Evolutionary conservation across 2,113 vertebrate species (phyloP), one percentile per base, ranked within the genome.

Genomic region (Apteryx mantelli): DNA sequence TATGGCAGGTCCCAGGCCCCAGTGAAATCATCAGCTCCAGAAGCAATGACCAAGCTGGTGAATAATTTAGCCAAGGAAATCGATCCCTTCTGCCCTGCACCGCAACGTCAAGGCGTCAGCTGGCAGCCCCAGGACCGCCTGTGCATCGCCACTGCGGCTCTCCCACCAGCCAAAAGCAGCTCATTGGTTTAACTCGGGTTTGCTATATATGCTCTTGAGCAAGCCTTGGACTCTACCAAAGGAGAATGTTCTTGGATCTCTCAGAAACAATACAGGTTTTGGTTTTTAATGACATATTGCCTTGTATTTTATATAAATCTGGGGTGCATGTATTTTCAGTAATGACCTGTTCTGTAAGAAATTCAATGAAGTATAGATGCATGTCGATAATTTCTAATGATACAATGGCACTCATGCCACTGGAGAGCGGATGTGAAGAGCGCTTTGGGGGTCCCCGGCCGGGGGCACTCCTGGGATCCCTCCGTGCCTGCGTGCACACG

Each of bases 21-120:
- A 44, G 58, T 8, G 74, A 71, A 87, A 86, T 56, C 4, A 76
- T 20, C 89, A 68, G 78, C 86, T 89, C 68, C 89, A 50, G 32
- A 89, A 95, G 83, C 38, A 91, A 86, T 64, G 91, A 75, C 83
- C 78, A 78, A 78, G 93, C 95, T 68, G 8, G 60, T 36, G 5
- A 91, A 92, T 95, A 89, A 93, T 71, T 91, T 13, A 91, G 80
- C 58, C 60, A 42, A 64, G 80, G 81, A 42, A 86, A 95, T 89
- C 89, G 86, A 92, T 95, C 82, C 81, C 19, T 74, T 58, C 26
- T 92, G 42, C 73, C 88, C 77, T 66, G 4, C 1, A 4, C 7
- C 71, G 65, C n/a, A 53, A 74, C 0, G 0, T 63, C 77, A 73
- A 68, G 83, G 36, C 14, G 86, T 82, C 44, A 46, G 89, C 89